Evolutionary conservation across 2,888 invertebrate species (phyloP), one percentile per base, ranked within the genome.

Genomic region (Hirtodrosophila trivittata): DNA sequence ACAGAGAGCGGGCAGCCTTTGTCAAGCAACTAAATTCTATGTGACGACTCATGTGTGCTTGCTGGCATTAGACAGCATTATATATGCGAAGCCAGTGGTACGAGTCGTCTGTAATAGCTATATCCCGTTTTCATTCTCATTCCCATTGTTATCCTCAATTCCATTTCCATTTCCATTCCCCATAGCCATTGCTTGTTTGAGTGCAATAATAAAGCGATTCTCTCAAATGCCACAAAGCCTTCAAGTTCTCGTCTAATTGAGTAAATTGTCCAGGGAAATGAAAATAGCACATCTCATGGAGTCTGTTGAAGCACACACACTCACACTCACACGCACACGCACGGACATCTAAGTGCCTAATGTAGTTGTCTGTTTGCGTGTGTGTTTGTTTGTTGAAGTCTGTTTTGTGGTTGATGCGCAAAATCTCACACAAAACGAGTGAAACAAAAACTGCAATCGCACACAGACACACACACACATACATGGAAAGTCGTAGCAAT

Each of bases 201-300:
- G 78, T 85, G 85, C 87, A 76, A 74, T 78, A 87, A 82, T 82
- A 78, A 85, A 87, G 78, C 78, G 76, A 82, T 87, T 77, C 71
- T 68, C 63, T 46, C 68, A 74, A 83, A 78, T 82, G 80, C 87
- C 78, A 69, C 86, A 85, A 75, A 85, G 74, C 72, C 85, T 74
- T 81, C 75, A 69, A 81, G 69, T 75, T 77, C 72, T 47, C 41
- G 49, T 80, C 84, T 83, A 87, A 83, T 83, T 85, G 87, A 82
- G 85, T 75, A 74, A 81, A 86, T 77, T 87, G 75, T 82, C 78
- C 58, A 62, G 83, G 82, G 83, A 86, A 86, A 82, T 74, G 70
- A 76, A 74, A 76, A 68, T 76, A 56, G 63, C 58, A 69, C 39
- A 51, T 55, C 62, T 66, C 46, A 73, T 64, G 75, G 41, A 56